These are phyloP conservation scores for Herpetotheres cachinnans DNA, from an alignment of 2,113 vertebrate genomes.

Conservation along the genomic window DNA sequence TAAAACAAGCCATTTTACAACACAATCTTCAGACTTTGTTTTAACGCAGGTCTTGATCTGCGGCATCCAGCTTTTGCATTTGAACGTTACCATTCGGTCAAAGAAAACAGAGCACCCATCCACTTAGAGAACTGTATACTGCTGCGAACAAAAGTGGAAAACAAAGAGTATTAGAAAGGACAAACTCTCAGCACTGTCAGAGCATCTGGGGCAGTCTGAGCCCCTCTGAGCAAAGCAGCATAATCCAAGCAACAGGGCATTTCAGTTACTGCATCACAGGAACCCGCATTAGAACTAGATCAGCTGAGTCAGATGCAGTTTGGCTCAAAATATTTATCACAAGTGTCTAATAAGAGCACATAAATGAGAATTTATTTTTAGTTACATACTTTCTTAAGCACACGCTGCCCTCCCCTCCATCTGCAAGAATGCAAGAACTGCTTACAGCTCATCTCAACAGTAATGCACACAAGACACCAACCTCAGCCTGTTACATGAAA, in stretches of 20 bases:
- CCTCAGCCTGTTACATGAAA: not conserved
- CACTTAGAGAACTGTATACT: not conserved
- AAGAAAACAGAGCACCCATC: conserved; percentile 51
- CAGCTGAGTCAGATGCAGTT: not conserved
- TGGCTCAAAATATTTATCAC: not conserved
- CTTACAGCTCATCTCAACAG: not conserved
- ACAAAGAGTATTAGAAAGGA: conserved; percentile 34
- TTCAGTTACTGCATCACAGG: not conserved
- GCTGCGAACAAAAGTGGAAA: conserved; percentile 36
- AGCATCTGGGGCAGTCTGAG: not conserved
- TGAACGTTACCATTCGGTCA: not conserved
- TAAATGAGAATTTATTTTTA: not conserved
- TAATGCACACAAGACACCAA: not conserved
- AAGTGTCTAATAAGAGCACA: not conserved
- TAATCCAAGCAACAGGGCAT: not conserved
- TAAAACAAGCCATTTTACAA: conserved; percentile 16
- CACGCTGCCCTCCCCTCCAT: not conserved
- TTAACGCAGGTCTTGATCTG: conserved; percentile 34
- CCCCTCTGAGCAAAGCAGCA: not conserved
- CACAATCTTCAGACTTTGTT: conserved; percentile 38
- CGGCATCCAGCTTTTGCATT: conserved; percentile 23
- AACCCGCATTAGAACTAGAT: not conserved
- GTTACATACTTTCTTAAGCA: not conserved
- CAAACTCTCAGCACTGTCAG: not conserved
- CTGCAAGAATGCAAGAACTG: not conserved